phyloP scores from a whole-genome alignment of 2,797 vertebrate species.

The Tenualosa ilisha region DNA sequence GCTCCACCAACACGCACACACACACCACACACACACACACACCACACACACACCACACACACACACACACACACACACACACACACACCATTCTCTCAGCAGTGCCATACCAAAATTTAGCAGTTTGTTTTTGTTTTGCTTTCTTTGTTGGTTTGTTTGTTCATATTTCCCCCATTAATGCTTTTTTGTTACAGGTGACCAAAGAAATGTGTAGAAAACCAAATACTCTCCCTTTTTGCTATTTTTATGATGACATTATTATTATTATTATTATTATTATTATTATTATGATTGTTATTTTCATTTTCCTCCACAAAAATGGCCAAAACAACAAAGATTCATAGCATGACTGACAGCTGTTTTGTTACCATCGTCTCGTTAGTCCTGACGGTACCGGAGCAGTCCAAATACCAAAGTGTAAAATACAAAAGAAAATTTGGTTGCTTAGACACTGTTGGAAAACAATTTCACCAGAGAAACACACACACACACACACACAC shows the following conservation, averaged over 20 bases:
- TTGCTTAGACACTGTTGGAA: constrained; percentile 55
- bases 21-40: constrained; percentile 49
- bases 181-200: constrained; percentile 86
- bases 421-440: constrained; percentile 67
- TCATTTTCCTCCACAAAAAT: constrained; percentile 62
- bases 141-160: constrained; percentile 62
- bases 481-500: constrained; percentile 25
- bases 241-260: constrained; percentile 47
- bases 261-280: constrained; percentile 24
- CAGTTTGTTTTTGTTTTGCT: constrained; percentile 45
- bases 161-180: constrained; percentile 67
- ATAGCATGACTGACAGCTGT: constrained; percentile 53
- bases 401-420: constrained; percentile 82
- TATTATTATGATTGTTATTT: constrained; percentile 27
- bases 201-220: constrained; percentile 85
- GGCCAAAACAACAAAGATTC: constrained; percentile 74
- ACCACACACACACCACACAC: neutral
- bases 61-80: constrained; percentile 55
- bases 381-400: constrained; percentile 71
- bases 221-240: constrained; percentile 76
- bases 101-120: constrained; percentile 78
- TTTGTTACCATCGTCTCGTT: constrained; percentile 51
- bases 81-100: constrained; percentile 60
- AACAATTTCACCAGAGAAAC: constrained; percentile 35
- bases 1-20: constrained; percentile 62